Evolutionary conservation across 2,797 vertebrate species (phyloP), one percentile per base, ranked within the genome.

Genomic region (Chromobotia macracanthus): DNA sequence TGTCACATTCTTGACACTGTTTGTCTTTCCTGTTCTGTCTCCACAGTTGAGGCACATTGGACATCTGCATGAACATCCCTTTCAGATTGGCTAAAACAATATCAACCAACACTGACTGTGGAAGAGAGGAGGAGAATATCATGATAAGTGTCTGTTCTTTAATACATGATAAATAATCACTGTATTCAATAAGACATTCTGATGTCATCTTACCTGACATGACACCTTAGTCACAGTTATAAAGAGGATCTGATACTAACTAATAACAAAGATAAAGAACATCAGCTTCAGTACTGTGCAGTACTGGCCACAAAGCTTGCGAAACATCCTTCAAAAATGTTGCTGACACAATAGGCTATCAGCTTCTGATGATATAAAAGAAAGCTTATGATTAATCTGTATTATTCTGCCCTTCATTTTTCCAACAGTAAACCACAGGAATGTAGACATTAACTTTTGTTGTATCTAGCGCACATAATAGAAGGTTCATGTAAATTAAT

Each of bases 1-100:
- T 60, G 55, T 56, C 53, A 58, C 60, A 35, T 25, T 46, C 2
- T 72, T 4, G 5, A 25, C 0, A 9, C 1, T 44, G 6, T 60
- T 61, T 70, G 89, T 96, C 95, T 1, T 88, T 87, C 85, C 90
- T 95, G 86, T 92, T 95, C 88, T 95, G 94, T 83, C 89, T 93
- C 95, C 95, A 96, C 12, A 96, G 88, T 53, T 87, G 88, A 55
- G 93, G 94, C 72, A 96, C 86, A 9, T 96, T 94, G 80, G 90
- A 85, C 79, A 95, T 89, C 86, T 96, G 95, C 94, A 94, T 92
- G 87, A 95, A 95, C 95, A 96, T 95, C 80, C 95, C 95, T 89
- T 95, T 96, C 86, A 96, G 89, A 87, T 96, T 96, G 85, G 93
- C 93, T 82, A 95, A 90, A 71, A 96, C 91, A 63, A 96, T 92